phyloP scores from a whole-genome alignment of 1,140 invertebrate genomes.

The Adelges cooleyi region DNA sequence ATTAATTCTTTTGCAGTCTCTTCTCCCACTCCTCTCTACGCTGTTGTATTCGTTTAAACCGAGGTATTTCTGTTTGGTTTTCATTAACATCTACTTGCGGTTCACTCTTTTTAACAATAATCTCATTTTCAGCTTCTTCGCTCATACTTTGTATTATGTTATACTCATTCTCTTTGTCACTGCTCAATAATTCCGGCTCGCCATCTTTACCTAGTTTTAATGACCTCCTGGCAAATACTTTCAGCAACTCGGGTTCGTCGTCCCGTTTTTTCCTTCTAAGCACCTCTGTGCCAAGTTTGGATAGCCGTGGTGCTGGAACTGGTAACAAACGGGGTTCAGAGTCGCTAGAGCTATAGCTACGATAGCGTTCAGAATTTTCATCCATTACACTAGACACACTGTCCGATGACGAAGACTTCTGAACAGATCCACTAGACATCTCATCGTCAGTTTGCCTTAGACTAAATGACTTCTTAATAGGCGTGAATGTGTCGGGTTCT shows the following conservation, averaged over 20 bases:
- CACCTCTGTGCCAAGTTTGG: slow-evolving; percentile 39
- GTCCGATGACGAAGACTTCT: slow-evolving; percentile 5
- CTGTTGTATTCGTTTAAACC: slow-evolving; percentile 57
- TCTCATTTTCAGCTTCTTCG: slow-evolving; percentile 32
- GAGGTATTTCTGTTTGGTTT: slow-evolving; percentile 35
- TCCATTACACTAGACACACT: slow-evolving; percentile 1
- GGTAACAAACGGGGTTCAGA: slow-evolving; percentile 36
- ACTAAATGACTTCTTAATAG: slow-evolving; percentile 6
- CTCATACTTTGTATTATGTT: not conserved
- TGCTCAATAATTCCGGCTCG: slow-evolving; percentile 42
- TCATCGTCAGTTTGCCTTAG: not conserved
- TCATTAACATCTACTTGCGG: slow-evolving; percentile 37
- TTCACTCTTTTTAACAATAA: slow-evolving; percentile 32
- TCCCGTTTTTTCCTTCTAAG: slow-evolving; percentile 43
- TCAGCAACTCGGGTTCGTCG: slow-evolving; percentile 62
- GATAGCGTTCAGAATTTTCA: not conserved
- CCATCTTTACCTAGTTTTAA: slow-evolving; percentile 60
- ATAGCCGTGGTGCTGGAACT: slow-evolving; percentile 37
- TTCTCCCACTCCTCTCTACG: slow-evolving; percentile 61
- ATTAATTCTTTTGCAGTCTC: slow-evolving; percentile 41
- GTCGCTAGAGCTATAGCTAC: slow-evolving; percentile 14
- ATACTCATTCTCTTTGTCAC: slow-evolving; percentile 54
- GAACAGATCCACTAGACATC: not conserved
- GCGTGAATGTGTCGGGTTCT: not conserved
- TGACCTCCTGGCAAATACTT: slow-evolving; percentile 63